Base-by-base conservation (phyloP, 2,113 vertebrate genomes). In the Amia ocellicauda region DNA sequence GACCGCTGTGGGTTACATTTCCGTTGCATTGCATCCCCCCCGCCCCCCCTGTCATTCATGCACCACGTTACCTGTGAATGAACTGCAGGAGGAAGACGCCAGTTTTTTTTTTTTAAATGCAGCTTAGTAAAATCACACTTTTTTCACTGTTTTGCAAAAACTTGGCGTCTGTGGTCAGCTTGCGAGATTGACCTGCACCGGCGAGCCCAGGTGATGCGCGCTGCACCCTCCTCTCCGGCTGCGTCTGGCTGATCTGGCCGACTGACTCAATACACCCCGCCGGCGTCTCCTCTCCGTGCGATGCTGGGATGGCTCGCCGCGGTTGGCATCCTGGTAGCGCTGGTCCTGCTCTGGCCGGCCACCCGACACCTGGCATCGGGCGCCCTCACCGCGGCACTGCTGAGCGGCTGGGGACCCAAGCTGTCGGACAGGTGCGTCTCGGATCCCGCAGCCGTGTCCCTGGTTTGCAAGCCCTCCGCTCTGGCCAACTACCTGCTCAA, bases 391-490 rank as follows among this genome's bases (percentile, higher is more conserved):
- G 62, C 24, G 10, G 73, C 74, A 64, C 60, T 71, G 40, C 22
- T 22, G 24, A 7, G 45, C 64, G 17, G 68, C 78, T 36, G 69
- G 62, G 29, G 72, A 60, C 47, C 43, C 51, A 72, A 58, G 40
- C 53, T 72, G 10, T n/a, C 43, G 23, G 63, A 52, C 53, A 66
- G 58, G 55, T 63, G 73, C 59, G 60, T 53, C 5, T 64, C 74
- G 1, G 70, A 78, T 7, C 56, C 31, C 57, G 2, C 49, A 66
- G 74, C 27, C 73, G 84, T 80, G 57, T 74, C 69, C 2, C 76
- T 89, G 0, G 66, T 91, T 53, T 90, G 87, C 81, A 92, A 92
- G 61, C 87, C 90, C 2, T 91, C 91, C 0, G 85, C 90, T 1
- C 70, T 92, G 60, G 90, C 90, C 55, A 89, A 88, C 72, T 89